Evolutionary conservation across 2,888 invertebrate genomes (phyloP), one percentile per base, ranked within the genome.

Genomic region (Ischnus inquisitorius): DNA sequence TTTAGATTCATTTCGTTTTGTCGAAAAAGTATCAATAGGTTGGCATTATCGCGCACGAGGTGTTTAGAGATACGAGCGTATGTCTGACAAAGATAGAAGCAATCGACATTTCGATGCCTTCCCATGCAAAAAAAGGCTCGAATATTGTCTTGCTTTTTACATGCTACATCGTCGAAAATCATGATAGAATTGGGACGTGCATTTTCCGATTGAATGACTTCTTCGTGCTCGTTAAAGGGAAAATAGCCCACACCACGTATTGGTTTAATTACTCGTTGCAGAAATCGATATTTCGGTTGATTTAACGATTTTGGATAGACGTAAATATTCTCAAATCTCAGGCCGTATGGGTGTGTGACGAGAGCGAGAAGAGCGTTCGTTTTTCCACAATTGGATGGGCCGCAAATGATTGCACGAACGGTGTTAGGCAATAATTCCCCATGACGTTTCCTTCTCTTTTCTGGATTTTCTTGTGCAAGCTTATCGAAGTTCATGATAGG

Each of bases 371-470:
- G 74, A 0, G 84, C 76, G 28, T 87, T 87, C 0, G 88, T 87
- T 74, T 87, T 88, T 3, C 86, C 87, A 28, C 87, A 88, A 48
- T 87, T 86, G 0, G 85, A 84, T n/a, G 85, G n/a, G n/a, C n/a
- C n/a, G n/a, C n/a, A n/a, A 22, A 88, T 76, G 10, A 87, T 60
- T 3, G 79, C 83, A 4, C 90, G 91, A 87, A 71, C 91, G 88
- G 19, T 90, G 91, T 87, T 90, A 1, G 92, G 91, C 75, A 91
- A 83, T 67, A 92, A 77, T 5, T 78, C 64, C 14, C 90, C 86
- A 85, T 92, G 91, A 34, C 48, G 57, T 51, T 51, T 51, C 16
- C 1, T n/a, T 3, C 19, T 51, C 6, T 19, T 51, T 2, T 19
- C 28, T 4, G 1, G 19, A 54, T 34, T 41, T 64, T 16, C 43